These are phyloP conservation scores for Hetaerina titia DNA, from an alignment of 2,888 invertebrate genomes.

Conservation along the genomic window DNA sequence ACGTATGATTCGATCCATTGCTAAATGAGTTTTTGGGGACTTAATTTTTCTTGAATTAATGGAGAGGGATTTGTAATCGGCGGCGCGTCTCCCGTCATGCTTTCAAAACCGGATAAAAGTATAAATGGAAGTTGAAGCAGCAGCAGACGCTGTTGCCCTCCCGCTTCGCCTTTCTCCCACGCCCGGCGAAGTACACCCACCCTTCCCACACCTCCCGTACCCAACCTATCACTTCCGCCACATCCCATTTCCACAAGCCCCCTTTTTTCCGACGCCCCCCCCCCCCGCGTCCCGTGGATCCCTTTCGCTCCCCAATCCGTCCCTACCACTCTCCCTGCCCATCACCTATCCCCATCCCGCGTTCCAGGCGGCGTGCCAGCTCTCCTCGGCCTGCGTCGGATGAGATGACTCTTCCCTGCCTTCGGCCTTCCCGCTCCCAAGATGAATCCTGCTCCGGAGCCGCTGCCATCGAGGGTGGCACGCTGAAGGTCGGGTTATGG, in stretches of 20 bases:
- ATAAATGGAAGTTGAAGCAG: neutral
- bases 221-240: neutral
- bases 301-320: neutral
- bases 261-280: neutral
- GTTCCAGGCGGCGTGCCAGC: neutral
- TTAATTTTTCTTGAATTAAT: neutral
- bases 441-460: too few species aligned
- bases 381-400: neutral
- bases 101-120: neutral
- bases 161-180: neutral
- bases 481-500: too few species aligned
- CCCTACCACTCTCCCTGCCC: neutral
- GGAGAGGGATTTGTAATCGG: neutral
- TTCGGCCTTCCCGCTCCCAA: neutral
- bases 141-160: neutral
- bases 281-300: neutral
- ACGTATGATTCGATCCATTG: too few species aligned
- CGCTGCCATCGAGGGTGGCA: too few species aligned
- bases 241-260: neutral
- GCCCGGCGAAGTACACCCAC: neutral
- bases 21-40: too few species aligned
- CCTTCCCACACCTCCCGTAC: neutral
- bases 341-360: constrained; percentile 2
- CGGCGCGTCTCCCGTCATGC: neutral
- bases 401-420: neutral